Base-by-base conservation (phyloP, 2,113 vertebrate species). In the Caracal caracal region DNA sequence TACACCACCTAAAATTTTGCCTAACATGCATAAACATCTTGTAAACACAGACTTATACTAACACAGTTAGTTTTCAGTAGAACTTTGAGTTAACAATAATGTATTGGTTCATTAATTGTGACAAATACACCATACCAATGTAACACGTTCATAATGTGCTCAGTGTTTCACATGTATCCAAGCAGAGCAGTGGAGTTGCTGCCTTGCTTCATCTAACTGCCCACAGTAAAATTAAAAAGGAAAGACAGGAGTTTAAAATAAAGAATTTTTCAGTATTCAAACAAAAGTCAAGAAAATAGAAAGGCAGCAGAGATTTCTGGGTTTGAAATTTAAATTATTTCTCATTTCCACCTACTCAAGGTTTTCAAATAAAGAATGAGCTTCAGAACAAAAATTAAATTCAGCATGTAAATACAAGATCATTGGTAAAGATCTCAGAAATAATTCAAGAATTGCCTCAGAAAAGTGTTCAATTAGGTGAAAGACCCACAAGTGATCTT, bases 81-180 rank as follows among this genome's bases (percentile, higher is more conserved):
- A 85, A 92, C 63, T 61, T 89, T 96, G 59, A 85, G 26, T 82
- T 92, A 85, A 95, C 84, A 96, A 80, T n/a, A 91, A 88, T 65
- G 40, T 84, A 40, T 49, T 40, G 35, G 83, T 49, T 68, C 51
- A 81, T 80, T 92, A 88, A 82, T n/a, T 82, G 24, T 92, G 73
- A 94, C 30, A 81, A 68, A 92, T 37, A 26, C 11, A n/a, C 11
- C 4, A 24, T 15, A 28, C 3, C 56, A 61, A 70, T 16, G 26
- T 63, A 61, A 88, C 43, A 70, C 63, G 30, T 17, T 65, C 37
- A 43, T 85, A 70, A 61, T n/a, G 1, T 88, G 71, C 16, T 78
- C 33, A 35, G 20, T 73, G 6, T 82, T 90, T 84, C 43, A 82
- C 43, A 26, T 70, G 63, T 12, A 56, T n/a, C 17, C 30, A 87